Base-by-base conservation (phyloP, 2,888 invertebrate genomes). In the Eumacrocentrus americanus region DNA sequence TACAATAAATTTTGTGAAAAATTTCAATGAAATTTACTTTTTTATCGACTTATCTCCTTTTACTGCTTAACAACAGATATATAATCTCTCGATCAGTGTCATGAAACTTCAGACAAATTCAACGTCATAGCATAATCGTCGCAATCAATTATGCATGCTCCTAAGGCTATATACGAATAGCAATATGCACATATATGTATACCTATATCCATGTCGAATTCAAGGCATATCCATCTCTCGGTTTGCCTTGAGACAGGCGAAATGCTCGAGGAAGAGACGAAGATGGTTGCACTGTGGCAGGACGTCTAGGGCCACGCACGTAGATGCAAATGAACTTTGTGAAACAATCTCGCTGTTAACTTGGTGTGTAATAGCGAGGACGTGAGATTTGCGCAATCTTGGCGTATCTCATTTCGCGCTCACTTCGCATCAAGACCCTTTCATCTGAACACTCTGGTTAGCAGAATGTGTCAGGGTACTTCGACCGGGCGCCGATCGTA, bases 331-430 rank as follows among this genome's bases (percentile, higher is more conserved):
- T 69, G 64, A 71, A 71, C 63, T 64, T 64, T 59, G 67, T 62
- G 69, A 67, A 68, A 69, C 67, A 67, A 70, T 65, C 66, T 67
- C 60, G 59, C 60, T 62, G 66, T 65, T 68, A 67, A 70, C 65
- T 66, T 65, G 61, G 47, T 61, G 67, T 66, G 57, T 69, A 71
- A 70, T 71, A 66, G 67, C 66, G 62, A 65, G 58, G 61, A 53
- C 64, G 57, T 58, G 54, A 67, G 52, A 50, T 55, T 66, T 58
- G 54, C 63, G 58, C 46, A n/a, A 57, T 60, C 54, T 65, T 64
- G 65, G 61, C 56, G 61, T 69, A 67, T 72, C 68, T 71, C 70
- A 59, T 35, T 50, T 50, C 55, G 56, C 47, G 59, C 23, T 53
- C 44, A 34, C 37, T 51, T 51, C 35, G 16, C 42, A 60, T 54